Percentiles rank a stretch among this genome's conserved stretches.
These are phyloP conservation scores for Euleptes europaea DNA, from an alignment of 2,113 vertebrate genomes.

Conservation along the genomic window DNA sequence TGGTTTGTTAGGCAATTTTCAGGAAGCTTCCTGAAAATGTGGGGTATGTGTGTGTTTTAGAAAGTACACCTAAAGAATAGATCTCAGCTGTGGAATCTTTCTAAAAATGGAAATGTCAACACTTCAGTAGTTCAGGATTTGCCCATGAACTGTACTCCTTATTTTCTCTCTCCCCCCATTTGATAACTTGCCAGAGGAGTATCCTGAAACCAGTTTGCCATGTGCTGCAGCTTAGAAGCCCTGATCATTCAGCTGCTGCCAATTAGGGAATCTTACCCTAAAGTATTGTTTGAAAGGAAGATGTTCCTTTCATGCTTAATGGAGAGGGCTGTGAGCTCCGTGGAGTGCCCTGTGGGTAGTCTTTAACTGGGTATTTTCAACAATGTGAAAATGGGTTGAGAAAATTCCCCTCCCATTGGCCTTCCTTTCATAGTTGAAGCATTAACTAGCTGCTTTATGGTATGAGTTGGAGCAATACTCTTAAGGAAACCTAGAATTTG, in stretches of 20 bases:
- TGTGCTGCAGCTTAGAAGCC: neutral
- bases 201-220: constrained; percentile 2
- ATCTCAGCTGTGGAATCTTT: neutral
- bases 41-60: neutral
- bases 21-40: neutral
- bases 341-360: constrained; percentile 12
- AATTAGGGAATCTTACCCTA: constrained; percentile 21
- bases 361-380: constrained; percentile 9
- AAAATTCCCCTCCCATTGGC: neutral
- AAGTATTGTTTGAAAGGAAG: constrained; percentile 15
- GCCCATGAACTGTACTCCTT: neutral
- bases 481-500: neutral
- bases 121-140: too few species aligned
- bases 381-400: neutral
- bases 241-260: neutral
- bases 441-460: neutral
- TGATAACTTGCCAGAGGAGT: neutral
- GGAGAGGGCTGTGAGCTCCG: constrained; percentile 1
- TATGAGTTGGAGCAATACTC: neutral
- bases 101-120: neutral
- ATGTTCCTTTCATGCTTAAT: constrained; percentile 19
- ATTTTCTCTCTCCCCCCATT: neutral
- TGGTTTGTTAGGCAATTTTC: too few species aligned
- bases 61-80: neutral
- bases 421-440: neutral